These are phyloP conservation scores for Latheticus oryzae DNA, from an alignment of 2,888 invertebrate species.

Conservation along the genomic window DNA sequence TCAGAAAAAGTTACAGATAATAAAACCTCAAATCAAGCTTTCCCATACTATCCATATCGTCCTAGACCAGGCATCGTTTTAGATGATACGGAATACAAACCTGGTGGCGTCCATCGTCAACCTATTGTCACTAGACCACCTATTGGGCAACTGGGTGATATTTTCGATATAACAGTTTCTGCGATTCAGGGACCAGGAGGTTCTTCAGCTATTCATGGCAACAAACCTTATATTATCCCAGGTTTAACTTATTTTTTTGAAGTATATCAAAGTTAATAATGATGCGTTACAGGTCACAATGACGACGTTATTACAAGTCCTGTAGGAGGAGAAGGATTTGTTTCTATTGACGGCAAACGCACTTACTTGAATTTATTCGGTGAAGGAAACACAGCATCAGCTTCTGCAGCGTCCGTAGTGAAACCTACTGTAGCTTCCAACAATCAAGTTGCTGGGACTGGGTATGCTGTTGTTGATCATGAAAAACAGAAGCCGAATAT, in stretches of 20 bases:
- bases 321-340: slow-evolving; percentile 85
- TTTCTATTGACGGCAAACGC: slow-evolving; percentile 91
- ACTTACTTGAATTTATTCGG: slow-evolving; percentile 89
- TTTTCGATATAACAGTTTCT: slow-evolving; percentile 89
- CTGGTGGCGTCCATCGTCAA: slow-evolving; percentile 67
- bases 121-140: slow-evolving; percentile 65
- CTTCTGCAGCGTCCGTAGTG: slow-evolving; percentile 53
- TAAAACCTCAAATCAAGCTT: slow-evolving; percentile 54
- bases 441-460: slow-evolving; percentile 70
- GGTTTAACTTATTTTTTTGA: no score
- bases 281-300: slow-evolving; percentile 40
- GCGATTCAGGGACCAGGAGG: slow-evolving; percentile 87
- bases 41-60: slow-evolving; percentile 73
- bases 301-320: slow-evolving; percentile 83
- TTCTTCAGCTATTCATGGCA: slow-evolving; percentile 62
- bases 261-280: no score
- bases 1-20: slow-evolving; percentile 39
- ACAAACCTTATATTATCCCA: slow-evolving; percentile 69
- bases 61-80: slow-evolving; percentile 88
- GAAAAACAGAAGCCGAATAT: slow-evolving; percentile 64
- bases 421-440: slow-evolving; percentile 61
- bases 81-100: slow-evolving; percentile 85
- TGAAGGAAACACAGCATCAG: slow-evolving; percentile 64
- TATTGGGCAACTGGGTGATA: slow-evolving; percentile 76
- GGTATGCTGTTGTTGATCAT: slow-evolving; percentile 74